A percentile compares a stretch with the other conserved stretches of the same genome.
Evolutionary conservation across 2,888 invertebrate genomes (phyloP).

Genomic region (Euzetes globulus): DNA sequence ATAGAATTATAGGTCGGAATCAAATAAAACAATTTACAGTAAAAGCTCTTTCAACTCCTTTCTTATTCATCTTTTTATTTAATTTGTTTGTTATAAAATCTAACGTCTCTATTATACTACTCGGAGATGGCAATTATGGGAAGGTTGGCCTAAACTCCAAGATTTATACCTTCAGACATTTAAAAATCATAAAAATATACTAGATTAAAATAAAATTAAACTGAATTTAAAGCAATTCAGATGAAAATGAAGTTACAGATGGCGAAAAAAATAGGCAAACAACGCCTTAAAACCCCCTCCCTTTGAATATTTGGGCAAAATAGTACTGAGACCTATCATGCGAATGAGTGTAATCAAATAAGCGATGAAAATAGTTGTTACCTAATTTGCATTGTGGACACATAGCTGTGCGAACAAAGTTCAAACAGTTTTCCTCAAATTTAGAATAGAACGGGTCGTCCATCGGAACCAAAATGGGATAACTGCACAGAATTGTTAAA

Average conservation of each 20-base stretch:
- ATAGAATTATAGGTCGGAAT: constrained; percentile 6
- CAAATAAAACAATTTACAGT: background rate
- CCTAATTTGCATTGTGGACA: constrained; percentile 41
- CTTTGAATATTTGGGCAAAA: background rate
- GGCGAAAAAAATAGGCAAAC: no score
- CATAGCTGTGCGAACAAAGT: constrained; percentile 42
- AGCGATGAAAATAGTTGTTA: constrained; percentile 21
- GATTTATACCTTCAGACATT: no score
- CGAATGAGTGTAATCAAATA: no score
- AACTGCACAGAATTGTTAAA: constrained; percentile 53
- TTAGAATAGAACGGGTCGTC: constrained; percentile 65
- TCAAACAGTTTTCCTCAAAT: constrained; percentile 40
- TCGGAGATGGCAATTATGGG: no score
- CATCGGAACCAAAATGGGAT: constrained; percentile 79
- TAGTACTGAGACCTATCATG: background rate
- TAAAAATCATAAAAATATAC: no score
- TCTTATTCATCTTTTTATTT: background rate
- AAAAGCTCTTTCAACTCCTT: background rate
- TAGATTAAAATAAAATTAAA: no score
- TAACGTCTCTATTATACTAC: no score
- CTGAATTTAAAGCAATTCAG: no score
- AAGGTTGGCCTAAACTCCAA: no score
- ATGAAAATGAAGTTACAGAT: no score
- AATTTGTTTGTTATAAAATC: no score
- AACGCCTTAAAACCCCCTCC: no score